Percentiles rank a stretch among this genome's conserved stretches.
phyloP scores from a whole-genome alignment of 2,888 invertebrate species.

The Pammene aurita region DNA sequence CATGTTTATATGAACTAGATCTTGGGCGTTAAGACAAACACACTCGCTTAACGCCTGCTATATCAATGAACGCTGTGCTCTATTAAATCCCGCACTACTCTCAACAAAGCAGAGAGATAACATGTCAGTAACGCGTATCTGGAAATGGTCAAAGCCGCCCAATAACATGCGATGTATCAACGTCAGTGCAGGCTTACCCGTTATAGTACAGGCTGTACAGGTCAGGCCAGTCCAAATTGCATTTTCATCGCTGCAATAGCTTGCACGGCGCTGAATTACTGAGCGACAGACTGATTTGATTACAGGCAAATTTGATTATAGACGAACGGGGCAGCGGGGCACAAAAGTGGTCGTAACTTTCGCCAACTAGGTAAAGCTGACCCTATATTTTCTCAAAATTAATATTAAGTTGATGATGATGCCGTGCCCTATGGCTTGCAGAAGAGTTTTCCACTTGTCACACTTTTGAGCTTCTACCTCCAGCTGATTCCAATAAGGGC shows the following conservation, averaged over 20 bases:
- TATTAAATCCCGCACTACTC: slow-evolving; percentile 8
- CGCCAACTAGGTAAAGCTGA: background rate
- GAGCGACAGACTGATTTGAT: slow-evolving; percentile 28
- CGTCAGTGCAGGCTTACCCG: slow-evolving; percentile 14
- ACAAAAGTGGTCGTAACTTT: background rate
- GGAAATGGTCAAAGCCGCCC: slow-evolving; percentile 35
- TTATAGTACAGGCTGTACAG: slow-evolving; percentile 16
- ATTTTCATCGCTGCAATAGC: slow-evolving; percentile 36
- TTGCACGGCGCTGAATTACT: slow-evolving; percentile 27
- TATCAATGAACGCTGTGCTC: slow-evolving; percentile 19
- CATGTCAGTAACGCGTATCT: slow-evolving; percentile 23
- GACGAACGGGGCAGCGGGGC: background rate
- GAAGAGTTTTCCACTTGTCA: background rate
- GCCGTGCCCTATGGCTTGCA: too few species aligned
- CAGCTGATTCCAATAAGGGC: too few species aligned
- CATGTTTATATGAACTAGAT: background rate
- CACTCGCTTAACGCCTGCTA: background rate
- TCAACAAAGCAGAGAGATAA: slow-evolving; percentile 11
- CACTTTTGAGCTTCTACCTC: background rate
- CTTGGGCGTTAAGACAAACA: background rate
- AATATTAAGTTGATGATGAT: too few species aligned
- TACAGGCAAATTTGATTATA: slow-evolving; percentile 30
- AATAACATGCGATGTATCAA: slow-evolving; percentile 36
- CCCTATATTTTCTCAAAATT: background rate
- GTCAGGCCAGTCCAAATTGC: slow-evolving; percentile 33